phyloP scores from a whole-genome alignment of 2,113 vertebrate species.

The Canis aureus region DNA sequence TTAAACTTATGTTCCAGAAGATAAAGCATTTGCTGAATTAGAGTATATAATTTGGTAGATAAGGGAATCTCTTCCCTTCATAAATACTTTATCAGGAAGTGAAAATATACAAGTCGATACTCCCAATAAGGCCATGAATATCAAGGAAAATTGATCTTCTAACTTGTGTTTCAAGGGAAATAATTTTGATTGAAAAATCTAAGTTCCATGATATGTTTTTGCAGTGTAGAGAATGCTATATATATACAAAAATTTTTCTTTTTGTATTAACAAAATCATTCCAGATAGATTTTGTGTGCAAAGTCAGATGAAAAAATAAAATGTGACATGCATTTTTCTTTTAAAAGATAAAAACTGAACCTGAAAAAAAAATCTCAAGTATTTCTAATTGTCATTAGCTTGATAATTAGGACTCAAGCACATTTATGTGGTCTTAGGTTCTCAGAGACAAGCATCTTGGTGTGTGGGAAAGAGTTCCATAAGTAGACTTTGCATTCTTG shows the following conservation, averaged over 20 bases:
- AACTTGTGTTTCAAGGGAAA: slow-evolving; percentile 66
- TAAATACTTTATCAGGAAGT: slow-evolving; percentile 86
- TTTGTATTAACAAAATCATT: background rate
- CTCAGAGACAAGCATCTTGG: background rate
- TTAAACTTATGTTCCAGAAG: slow-evolving; percentile 81
- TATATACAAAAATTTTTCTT: background rate
- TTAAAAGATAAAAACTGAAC: background rate
- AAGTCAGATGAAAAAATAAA: slow-evolving; percentile 28
- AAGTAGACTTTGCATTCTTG: background rate
- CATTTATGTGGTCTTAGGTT: background rate
- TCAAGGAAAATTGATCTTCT: slow-evolving; percentile 67
- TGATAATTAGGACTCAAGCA: background rate
- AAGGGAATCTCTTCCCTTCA: slow-evolving; percentile 80
- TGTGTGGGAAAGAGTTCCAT: background rate
- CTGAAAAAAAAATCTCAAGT: background rate
- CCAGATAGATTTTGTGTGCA: background rate
- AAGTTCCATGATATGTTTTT: slow-evolving; percentile 40
- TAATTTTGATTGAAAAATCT: slow-evolving; percentile 54
- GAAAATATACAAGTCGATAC: slow-evolving; percentile 76
- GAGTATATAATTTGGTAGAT: slow-evolving; percentile 82
- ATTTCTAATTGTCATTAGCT: background rate
- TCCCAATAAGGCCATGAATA: slow-evolving; percentile 69
- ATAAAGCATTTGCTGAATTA: slow-evolving; percentile 81
- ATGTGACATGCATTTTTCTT: background rate
- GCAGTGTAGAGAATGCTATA: background rate